Evolutionary conservation across 2,113 vertebrate genomes (phyloP), one percentile per base, ranked within the genome.

Genomic region (Silurus meridionalis): DNA sequence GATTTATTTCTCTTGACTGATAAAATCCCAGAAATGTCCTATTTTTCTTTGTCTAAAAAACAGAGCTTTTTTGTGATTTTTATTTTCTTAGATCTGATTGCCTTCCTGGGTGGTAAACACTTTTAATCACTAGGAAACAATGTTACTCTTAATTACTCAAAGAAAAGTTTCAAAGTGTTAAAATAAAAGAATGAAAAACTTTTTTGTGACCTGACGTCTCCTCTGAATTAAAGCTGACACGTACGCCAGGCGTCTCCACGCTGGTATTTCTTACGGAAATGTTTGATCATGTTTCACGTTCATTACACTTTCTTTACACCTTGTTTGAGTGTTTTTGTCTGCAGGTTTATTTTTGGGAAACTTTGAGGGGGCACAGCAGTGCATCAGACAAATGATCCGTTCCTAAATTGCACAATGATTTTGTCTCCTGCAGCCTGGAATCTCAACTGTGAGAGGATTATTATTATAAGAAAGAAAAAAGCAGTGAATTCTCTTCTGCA

Each of bases 331-430:
- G 48, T 52, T 55, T 48, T 74, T 72, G 8, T 14, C 19, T 25
- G 55, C 14, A 25, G 28, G 75, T 55, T 66, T 86, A 86, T 89
- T 89, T 86, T 75, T 75, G 80, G 50, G 67, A 55, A 55, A 23
- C 14, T 66, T 66, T 75, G 52, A 28, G 48, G 60, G 52, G 83
- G 57, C 52, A 48, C 85, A 77, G 85, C 63, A n/a, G 80, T 25
- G 80, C 64, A 50, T 66, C 80, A 86, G 78, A 61, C 84, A 85
- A 87, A 89, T 84, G 86, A 85, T 53, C 85, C 53, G 57, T 84
- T 84, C 77, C 66, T n/a, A 84, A 79, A 82, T 37, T 66, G 37
- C 86, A 17, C 17, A 75, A 78, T 66, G 63, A 72, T 57, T 86
- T 80, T 80, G 84, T 81, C 57, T 80, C 85, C 53, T 58, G 60